Conservation (phyloP, 2,797 vertebrate species). For the Botia almorhae region DNA sequence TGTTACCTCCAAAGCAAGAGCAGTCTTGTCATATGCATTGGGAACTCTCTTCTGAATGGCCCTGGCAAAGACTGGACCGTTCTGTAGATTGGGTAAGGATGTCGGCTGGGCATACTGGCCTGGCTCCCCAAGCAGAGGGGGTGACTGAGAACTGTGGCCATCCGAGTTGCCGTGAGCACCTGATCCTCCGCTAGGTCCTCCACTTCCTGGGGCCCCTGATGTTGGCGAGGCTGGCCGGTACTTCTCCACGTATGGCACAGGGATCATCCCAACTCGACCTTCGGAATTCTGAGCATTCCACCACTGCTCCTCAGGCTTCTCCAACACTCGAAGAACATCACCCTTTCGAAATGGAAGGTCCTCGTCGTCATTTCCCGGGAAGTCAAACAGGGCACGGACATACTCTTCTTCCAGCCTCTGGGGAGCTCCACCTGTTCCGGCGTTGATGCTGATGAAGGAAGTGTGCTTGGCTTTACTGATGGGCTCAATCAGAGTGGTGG, state of each 20-base stretch:
- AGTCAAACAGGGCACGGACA: conserved; percentile 97
- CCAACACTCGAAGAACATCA: conserved; percentile 91
- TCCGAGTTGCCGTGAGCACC: conserved; percentile 86
- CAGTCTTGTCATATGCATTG: conserved; percentile 99
- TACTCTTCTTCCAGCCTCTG: conserved; percentile 90
- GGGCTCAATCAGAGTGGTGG: conserved; percentile 97
- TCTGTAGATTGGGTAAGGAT: conserved; percentile 97
- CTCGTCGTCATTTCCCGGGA: conserved; percentile 97
- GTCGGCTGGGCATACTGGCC: conserved; percentile 98
- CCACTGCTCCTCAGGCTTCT: conserved; percentile 99
- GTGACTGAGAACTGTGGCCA: conserved; percentile 78
- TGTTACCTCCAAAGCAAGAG: conserved; percentile 98
- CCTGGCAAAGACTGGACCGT: conserved; percentile 96
- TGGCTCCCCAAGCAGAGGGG: conserved; percentile 89
- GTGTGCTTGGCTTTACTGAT: conserved; percentile 90
- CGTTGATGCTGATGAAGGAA: conserved; percentile 68
- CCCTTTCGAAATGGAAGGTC: conserved; percentile 98
- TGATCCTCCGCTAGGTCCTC: conserved; percentile 59
- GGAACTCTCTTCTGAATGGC: conserved; percentile 99
- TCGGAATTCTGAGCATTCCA: conserved; percentile 97
- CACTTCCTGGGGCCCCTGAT: conserved; percentile 83
- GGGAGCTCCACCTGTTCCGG: conserved; percentile 74
- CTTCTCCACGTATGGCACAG: conserved; percentile 98
- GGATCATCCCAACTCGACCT: conserved; percentile 95
- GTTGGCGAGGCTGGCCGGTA: conserved; percentile 88